Evolutionary conservation across 2,888 invertebrate species (phyloP), one percentile per base, ranked within the genome.

Genomic region (Eupeodes latifasciatus): DNA sequence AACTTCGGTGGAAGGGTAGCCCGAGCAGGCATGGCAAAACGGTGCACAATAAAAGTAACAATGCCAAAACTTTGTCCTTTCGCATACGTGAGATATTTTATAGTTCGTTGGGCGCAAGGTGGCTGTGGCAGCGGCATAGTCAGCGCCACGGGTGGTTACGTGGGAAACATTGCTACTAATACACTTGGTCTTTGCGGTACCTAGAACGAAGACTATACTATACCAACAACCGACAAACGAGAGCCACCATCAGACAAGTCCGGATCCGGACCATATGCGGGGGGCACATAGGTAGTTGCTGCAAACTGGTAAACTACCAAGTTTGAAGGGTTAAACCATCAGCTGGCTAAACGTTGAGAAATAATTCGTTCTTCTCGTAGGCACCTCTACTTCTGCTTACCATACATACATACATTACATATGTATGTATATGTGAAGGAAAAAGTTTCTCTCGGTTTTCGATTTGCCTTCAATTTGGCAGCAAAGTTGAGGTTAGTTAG

Each of bases 21-120:
- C 57, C 27, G 34, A 0, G 57, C 14, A 34, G 14, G 4, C 7
- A 36, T 36, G 7, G 14, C 40, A 71, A 71, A 55, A 27, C 7
- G 69, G 11, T 4, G 44, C n/a, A 64, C 76, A 76, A 83, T 77
- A 66, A 61, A 44, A 57, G 71, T 76, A 69, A 40, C 79, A 75
- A 79, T 74, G 75, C 75, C 75, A 86, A 87, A 87, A 87, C 84
- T 87, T 87, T 84, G 87, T 87, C 83, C 87, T 84, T 87, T 80
- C 62, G 67, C 83, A 76, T 67, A 80, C 72, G 87, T 83, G 81
- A 81, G 76, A 81, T 66, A 85, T 76, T 84, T 80, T 81, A 81
- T 64, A 81, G 84, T 74, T 76, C 57, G 64, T 49, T 71, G 16
- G 71, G 57, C 59, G 27, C n/a, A 34, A 27, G 49, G 34, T 57